Evolutionary conservation across 1,140 invertebrate species (phyloP), one percentile per base, ranked within the genome.

Genomic region (Bradynema listronoti): DNA sequence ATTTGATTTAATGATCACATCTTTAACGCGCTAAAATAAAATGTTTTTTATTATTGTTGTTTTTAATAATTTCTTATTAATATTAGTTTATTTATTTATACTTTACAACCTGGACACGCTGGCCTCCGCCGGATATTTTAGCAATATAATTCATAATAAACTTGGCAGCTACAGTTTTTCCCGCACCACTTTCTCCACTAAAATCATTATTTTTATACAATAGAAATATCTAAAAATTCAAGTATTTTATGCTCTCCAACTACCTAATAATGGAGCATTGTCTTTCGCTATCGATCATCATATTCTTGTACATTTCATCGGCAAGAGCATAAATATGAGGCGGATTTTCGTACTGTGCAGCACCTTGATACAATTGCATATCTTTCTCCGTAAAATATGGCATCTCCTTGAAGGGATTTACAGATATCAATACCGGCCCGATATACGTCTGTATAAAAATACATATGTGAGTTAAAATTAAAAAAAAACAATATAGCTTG

Each of bases 141-240:
- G 60, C 60, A 25, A 61, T 36, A 81, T 96, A 98, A 82, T 96
- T 92, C 27, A 98, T 81, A 71, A 97, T 95, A 50, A 97, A 82
- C 82, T 98, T 98, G 19, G 93, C 97, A 77, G 90, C 94, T 81
- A 97, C 94, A 4, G 94, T 98, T 82, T 98, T 98, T 25, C 93
- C 94, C 19, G 93, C 91, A 16, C 93, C 94, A 53, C 89, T 92
- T 81, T 94, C 91, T 47, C 89, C 52, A 47, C 9, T 19, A 53
- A 53, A 9, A 14, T 7, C 9, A 55, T 2, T 49, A 19, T 47
- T 55, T 49, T 47, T 55, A 55, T 55, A 55, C 32, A n/a, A 47
- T 46, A 56, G n/a, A n/a, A n/a, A n/a, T n/a, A n/a, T 55, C 24
- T 56, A 4, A 19, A 19, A 3, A 19, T 50, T 50, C 34, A 50